Evolutionary conservation across 2,888 invertebrate genomes (phyloP).

Genomic region (Cenopis cana): DNA sequence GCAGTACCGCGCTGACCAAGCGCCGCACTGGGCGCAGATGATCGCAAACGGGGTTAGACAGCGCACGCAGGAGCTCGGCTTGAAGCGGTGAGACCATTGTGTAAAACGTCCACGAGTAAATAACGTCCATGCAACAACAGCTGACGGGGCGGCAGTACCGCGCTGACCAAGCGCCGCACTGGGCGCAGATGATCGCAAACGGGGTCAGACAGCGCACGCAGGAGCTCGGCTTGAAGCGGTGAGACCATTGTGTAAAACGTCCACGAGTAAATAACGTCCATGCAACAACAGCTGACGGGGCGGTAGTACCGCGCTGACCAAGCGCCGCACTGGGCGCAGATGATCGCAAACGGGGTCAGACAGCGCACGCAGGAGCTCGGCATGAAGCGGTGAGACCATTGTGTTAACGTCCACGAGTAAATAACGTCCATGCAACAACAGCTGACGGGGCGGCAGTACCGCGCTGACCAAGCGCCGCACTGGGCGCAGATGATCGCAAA

Average conservation of each 20-base stretch:
- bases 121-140: slow-evolving; percentile 73
- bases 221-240: slow-evolving; percentile 78
- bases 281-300: not conserved
- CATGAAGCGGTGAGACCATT: no score
- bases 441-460: no score
- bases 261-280: no score
- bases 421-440: no score
- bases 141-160: slow-evolving; percentile 87
- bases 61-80: slow-evolving; percentile 81
- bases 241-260: not conserved
- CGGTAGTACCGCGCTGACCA: no score
- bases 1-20: slow-evolving; percentile 86
- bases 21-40: slow-evolving; percentile 86
- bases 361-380: no score
- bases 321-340: no score
- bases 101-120: no score
- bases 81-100: slow-evolving; percentile 68
- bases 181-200: slow-evolving; percentile 88
- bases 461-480: no score
- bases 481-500: no score
- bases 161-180: slow-evolving; percentile 85
- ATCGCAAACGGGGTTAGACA: slow-evolving; percentile 87
- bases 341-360: no score
- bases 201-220: slow-evolving; percentile 86
- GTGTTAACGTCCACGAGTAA: no score